Base-by-base conservation (phyloP, 2,888 invertebrate genomes). In the Caenorhabditis becei region DNA sequence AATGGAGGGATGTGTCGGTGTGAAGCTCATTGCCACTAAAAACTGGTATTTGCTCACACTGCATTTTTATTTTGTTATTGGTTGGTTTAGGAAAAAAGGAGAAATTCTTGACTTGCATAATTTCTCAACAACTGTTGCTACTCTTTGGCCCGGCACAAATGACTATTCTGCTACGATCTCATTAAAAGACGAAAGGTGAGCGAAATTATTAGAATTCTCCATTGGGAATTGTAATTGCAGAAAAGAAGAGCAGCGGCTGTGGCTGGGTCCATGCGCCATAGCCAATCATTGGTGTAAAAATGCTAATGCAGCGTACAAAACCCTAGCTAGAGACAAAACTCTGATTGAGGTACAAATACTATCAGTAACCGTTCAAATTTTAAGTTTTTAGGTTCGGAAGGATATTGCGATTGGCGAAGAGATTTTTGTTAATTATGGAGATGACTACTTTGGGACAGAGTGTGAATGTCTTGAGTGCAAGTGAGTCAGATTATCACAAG, bases 381-480 rank as follows among this genome's bases (percentile, higher is more conserved):
- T 7, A 3, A 16, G 10, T 32, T 49, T 63, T n/a, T 1, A 49
- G 35, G 24, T 65, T 14, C 4, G 7, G 3, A 35, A 23, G 2
- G 23, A 51, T 0, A 65, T 65, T 11, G 24, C 20, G 4, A 37
- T 65, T 8, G 65, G 65, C 16, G 65, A 53, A 23, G 65, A 65
- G n/a, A 53, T 65, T 5, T 26, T 44, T 7, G 51, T 65, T 0
- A 32, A 53, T 16, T 65, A 65, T n/a, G 35, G 65, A 16, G 11
- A 1, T 0, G 10, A 37, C 37, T 65, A 37, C 11, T 65, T 59
- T 11, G 20, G 20, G 2, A 2, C n/a, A n/a, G n/a, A 26, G 1
- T 63, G 65, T 26, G 23, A 37, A 37, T 65, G 65, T 24, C 11
- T 5, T 1, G 3, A 28, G 23, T 63, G 63, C 63, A 49, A 35